Evolutionary conservation across 2,113 vertebrate genomes (phyloP).

Genomic region (Caranx ignobilis): DNA sequence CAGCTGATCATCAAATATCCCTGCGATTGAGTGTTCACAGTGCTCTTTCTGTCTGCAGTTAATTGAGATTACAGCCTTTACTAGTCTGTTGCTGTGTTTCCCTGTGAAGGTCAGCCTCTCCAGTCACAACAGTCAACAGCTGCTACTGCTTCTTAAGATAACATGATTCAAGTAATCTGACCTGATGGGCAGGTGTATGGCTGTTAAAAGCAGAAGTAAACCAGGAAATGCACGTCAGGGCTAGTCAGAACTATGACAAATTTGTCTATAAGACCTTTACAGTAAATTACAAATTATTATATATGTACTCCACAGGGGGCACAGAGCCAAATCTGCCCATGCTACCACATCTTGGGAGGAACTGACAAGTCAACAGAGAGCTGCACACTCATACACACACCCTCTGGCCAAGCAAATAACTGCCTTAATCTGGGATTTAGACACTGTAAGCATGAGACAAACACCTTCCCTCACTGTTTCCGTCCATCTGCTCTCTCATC

Average conservation of each 20-base stretch:
- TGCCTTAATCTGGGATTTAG: slow-evolving; percentile 37
- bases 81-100: slow-evolving; percentile 19
- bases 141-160: slow-evolving; percentile 16
- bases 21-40: background rate
- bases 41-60: background rate
- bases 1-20: no score
- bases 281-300: background rate
- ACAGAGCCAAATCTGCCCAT: slow-evolving; percentile 65
- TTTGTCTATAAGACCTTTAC: background rate
- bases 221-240: background rate
- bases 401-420: slow-evolving; percentile 25
- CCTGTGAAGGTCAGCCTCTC: background rate
- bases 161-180: slow-evolving; percentile 16
- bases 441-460: slow-evolving; percentile 28
- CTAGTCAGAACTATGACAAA: slow-evolving; percentile 1
- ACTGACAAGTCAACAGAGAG: slow-evolving; percentile 41
- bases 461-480: slow-evolving; percentile 11
- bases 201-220: slow-evolving; percentile 10
- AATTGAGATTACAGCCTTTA: background rate
- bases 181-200: background rate
- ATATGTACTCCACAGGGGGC: slow-evolving; percentile 33
- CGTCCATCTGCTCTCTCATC: slow-evolving; percentile 38
- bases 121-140: slow-evolving; percentile 31
- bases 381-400: slow-evolving; percentile 33
- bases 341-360: slow-evolving; percentile 74